Evolutionary conservation across 23 tunicate genomes (phyloP).

Genomic region (Diplosoma virens): DNA sequence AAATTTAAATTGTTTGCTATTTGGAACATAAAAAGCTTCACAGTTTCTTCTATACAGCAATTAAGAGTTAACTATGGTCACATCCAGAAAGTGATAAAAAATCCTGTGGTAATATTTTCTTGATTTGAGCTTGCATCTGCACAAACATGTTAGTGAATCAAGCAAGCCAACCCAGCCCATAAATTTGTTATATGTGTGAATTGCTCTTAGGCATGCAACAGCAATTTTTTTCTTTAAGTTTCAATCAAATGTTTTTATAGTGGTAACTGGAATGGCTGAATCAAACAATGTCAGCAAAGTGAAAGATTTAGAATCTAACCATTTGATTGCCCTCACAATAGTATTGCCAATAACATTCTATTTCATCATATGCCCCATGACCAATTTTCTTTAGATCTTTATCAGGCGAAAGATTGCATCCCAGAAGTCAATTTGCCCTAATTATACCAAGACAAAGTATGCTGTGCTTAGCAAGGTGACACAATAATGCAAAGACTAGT

Average conservation of each 20-base stretch:
- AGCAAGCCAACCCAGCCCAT: slow-evolving; percentile 25
- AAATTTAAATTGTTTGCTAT: no score
- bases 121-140: not conserved
- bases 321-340: not conserved
- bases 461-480: not conserved
- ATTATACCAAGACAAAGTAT: slow-evolving; percentile 9
- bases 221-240: not conserved
- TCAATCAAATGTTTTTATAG: not conserved
- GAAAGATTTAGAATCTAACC: not conserved
- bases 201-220: not conserved
- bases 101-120: slow-evolving; percentile 13
- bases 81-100: slow-evolving; percentile 14
- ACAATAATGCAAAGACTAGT: not conserved
- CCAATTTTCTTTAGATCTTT: slow-evolving; percentile 3
- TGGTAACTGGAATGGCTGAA: slow-evolving; percentile 1
- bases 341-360: not conserved
- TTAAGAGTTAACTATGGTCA: not conserved
- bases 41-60: slow-evolving; percentile 14
- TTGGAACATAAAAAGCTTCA: not conserved
- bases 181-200: not conserved
- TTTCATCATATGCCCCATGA: not conserved
- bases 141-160: not conserved
- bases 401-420: not conserved
- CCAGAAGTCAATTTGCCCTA: not conserved
- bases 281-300: slow-evolving; percentile 11